Evolutionary conservation across 2,113 vertebrate species (phyloP).

Genomic region (Rattus norvegicus): DNA sequence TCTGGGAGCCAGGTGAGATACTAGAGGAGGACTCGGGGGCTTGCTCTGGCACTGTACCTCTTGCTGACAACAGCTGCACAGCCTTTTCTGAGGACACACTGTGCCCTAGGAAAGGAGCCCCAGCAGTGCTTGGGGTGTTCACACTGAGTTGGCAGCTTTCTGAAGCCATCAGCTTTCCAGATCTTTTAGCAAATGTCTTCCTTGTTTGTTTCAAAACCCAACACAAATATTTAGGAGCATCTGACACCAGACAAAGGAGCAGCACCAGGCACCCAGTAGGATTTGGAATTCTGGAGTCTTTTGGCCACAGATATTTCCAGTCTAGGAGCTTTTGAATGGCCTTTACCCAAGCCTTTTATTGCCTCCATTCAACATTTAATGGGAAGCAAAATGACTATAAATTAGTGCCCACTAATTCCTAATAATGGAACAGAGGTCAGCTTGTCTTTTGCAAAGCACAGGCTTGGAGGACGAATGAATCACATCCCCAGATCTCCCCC

Average conservation of each 20-base stretch:
- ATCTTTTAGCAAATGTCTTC: background rate
- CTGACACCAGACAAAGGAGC: background rate
- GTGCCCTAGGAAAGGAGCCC: background rate
- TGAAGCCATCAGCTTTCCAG: background rate
- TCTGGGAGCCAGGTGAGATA: background rate
- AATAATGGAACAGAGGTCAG: slow-evolving; percentile 51
- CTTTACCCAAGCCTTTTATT: slow-evolving; percentile 37
- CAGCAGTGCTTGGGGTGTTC: background rate
- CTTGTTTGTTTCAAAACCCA: background rate
- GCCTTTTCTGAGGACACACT: background rate
- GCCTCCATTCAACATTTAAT: slow-evolving; percentile 34
- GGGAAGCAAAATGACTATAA: slow-evolving; percentile 68
- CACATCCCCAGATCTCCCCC: background rate
- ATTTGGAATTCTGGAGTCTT: slow-evolving; percentile 30
- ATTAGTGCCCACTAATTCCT: slow-evolving; percentile 55
- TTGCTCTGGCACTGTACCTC: background rate
- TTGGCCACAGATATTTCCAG: slow-evolving; percentile 55
- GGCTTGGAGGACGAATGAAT: background rate
- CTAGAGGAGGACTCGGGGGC: background rate
- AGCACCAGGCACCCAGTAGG: background rate
- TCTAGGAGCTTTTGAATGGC: slow-evolving; percentile 37
- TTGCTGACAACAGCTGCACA: background rate
- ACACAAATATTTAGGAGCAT: background rate
- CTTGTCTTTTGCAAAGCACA: slow-evolving; percentile 52
- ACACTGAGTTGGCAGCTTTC: background rate